Percentiles rank a stretch among this genome's conserved stretches.
Evolutionary conservation across 2,113 vertebrate genomes (phyloP).

Genomic region (Loxodonta africana): DNA sequence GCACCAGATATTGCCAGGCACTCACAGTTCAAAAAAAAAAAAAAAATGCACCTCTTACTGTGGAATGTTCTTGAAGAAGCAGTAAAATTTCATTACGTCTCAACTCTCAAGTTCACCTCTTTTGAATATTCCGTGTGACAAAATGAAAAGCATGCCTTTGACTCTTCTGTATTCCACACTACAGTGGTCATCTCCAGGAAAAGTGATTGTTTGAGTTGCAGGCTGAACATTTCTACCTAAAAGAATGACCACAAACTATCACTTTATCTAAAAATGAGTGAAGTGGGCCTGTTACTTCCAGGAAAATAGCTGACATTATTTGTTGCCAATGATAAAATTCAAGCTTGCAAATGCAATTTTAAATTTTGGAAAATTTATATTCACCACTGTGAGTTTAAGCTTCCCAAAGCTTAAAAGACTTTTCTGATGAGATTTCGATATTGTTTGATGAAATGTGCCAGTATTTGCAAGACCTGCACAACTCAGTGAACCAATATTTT

Average conservation of each 20-base stretch:
- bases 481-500: no score
- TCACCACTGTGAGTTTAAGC: not conserved
- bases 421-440: not conserved
- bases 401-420: slow-evolving; percentile 5
- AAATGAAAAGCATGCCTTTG: not conserved
- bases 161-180: not conserved
- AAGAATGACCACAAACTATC: not conserved
- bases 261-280: slow-evolving; percentile 24
- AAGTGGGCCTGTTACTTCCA: not conserved
- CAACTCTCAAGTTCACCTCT: not conserved
- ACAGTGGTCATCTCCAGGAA: not conserved
- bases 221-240: slow-evolving; percentile 28
- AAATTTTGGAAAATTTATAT: no score
- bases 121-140: not conserved
- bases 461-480: not conserved
- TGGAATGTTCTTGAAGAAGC: not conserved
- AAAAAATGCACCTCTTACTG: not conserved
- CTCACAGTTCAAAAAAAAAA: not conserved
- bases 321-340: not conserved
- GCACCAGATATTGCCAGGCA: not conserved
- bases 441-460: not conserved
- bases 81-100: not conserved
- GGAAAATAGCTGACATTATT: not conserved
- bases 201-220: not conserved
- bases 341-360: not conserved